phyloP scores from a whole-genome alignment of 2,888 invertebrate genomes.

The Ditula angustiorana region DNA sequence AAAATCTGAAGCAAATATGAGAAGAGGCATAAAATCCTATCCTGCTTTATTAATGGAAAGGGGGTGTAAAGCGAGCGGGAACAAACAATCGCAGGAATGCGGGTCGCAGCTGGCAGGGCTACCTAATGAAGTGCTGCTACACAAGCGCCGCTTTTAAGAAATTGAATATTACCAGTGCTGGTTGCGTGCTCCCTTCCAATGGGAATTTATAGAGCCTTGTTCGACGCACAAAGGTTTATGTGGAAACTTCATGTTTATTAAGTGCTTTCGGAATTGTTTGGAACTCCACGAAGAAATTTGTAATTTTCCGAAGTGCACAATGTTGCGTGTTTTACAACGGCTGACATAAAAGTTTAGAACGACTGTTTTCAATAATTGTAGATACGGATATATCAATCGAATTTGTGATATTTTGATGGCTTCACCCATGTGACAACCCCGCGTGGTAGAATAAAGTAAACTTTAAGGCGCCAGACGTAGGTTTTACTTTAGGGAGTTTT shows the following conservation, averaged over 20 bases:
- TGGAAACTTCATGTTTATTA: conserved; percentile 32
- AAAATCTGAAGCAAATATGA: conserved; percentile 32
- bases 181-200: conserved; percentile 18
- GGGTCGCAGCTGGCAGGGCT: conserved; percentile 66
- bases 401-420: too few relatives aligned
- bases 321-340: conserved; percentile 23
- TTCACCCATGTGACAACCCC: too few relatives aligned
- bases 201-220: conserved; percentile 28
- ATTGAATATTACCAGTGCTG: conserved; percentile 63
- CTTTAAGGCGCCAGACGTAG: too few relatives aligned
- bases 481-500: background rate
- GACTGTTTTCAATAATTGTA: too few relatives aligned
- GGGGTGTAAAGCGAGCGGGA: conserved; percentile 52
- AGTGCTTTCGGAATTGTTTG: conserved; percentile 24
- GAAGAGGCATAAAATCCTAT: conserved; percentile 48
- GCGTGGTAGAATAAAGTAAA: too few relatives aligned
- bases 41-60: conserved; percentile 59
- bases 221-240: conserved; percentile 33
- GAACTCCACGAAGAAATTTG: conserved; percentile 8
- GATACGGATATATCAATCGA: too few relatives aligned
- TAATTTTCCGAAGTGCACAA: conserved; percentile 12
- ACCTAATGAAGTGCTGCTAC: conserved; percentile 72
- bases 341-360: background rate
- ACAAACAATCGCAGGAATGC: conserved; percentile 71
- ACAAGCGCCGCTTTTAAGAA: conserved; percentile 71